A percentile compares a stretch with the other conserved stretches of the same genome.
Conservation (phyloP, 2,113 vertebrate genomes). For the Nothobranchius kuhntae region DNA sequence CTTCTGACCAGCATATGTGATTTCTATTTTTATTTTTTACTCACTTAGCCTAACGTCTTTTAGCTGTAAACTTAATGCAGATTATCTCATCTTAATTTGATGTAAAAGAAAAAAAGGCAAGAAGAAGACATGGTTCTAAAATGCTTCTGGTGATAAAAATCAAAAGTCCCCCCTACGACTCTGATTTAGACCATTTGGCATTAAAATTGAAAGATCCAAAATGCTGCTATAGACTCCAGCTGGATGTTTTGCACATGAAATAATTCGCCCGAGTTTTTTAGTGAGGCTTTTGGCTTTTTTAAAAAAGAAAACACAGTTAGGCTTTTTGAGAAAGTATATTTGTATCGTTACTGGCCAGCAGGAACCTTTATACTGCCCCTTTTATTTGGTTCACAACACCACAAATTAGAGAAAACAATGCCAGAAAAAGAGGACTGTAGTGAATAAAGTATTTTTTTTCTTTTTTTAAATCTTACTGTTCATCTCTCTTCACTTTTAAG, state of each 20-base stretch:
- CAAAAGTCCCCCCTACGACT: not conserved
- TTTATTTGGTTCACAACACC: constrained; percentile 32
- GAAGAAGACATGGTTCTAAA: not conserved
- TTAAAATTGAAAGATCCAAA: constrained; percentile 24
- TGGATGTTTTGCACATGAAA: too few relatives aligned
- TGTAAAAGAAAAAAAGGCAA: constrained; percentile 2
- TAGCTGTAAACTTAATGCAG: too few relatives aligned
- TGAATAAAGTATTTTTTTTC: not conserved
- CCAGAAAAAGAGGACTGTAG: not conserved
- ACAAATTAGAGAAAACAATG: constrained; percentile 15
- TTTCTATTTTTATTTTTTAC: not conserved
- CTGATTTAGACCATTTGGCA: not conserved
- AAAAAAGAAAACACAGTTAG: constrained; percentile 27
- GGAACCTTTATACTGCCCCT: constrained; percentile 50
- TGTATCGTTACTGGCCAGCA: constrained; percentile 67
- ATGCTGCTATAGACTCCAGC: constrained; percentile 4
- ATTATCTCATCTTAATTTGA: not conserved
- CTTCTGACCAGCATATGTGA: too few relatives aligned
- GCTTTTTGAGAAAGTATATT: constrained; percentile 55
- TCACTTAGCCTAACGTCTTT: not conserved
- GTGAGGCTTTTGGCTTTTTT: too few relatives aligned
- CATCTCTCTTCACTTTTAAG: constrained; percentile 2
- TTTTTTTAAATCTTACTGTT: not conserved
- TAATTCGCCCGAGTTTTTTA: too few relatives aligned
- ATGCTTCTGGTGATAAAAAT: not conserved